These are phyloP conservation scores for Drosophila tani DNA, from an alignment of 1,140 invertebrate genomes.

Conservation along the genomic window DNA sequence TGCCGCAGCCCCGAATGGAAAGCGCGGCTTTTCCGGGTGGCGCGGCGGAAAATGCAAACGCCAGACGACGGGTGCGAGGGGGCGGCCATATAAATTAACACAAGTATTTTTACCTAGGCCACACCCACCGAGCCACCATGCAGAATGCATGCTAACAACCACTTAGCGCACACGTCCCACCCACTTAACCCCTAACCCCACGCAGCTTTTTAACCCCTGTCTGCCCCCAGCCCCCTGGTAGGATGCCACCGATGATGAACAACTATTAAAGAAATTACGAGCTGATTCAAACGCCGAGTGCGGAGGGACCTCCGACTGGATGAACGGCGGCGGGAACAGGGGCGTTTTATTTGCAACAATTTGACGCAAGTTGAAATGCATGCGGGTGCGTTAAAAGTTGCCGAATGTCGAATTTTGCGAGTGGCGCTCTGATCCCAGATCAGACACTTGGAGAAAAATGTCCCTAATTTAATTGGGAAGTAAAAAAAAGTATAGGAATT, in stretches of 20 bases:
- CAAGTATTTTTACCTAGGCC: constrained; percentile 71
- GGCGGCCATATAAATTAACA: constrained; percentile 75
- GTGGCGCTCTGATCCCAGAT: constrained; percentile 30
- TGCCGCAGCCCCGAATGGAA: constrained; percentile 45
- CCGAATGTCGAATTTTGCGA: constrained; percentile 59
- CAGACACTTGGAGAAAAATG: constrained; percentile 6
- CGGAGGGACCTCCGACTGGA: neutral
- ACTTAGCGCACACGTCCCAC: constrained; percentile 62
- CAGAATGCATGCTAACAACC: constrained; percentile 78
- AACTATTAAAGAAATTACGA: constrained; percentile 81
- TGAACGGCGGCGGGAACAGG: neutral
- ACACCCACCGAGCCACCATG: constrained; percentile 52
- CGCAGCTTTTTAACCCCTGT: neutral
- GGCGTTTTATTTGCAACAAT: constrained; percentile 77
- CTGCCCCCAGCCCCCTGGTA: constrained; percentile 1
- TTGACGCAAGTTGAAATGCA: constrained; percentile 73
- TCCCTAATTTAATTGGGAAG: neutral
- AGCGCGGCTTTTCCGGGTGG: constrained; percentile 4
- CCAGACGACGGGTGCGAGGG: constrained; percentile 22
- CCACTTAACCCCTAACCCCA: constrained; percentile 1
- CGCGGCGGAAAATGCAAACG: constrained; percentile 41
- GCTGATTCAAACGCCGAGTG: constrained; percentile 54
- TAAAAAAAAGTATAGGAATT: neutral
- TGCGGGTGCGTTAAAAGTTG: constrained; percentile 80
- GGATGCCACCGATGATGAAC: constrained; percentile 54